Percentiles rank a stretch among this genome's conserved stretches.
phyloP scores from a whole-genome alignment of 1,140 invertebrate genomes.

The Ceratitis capitata region DNA sequence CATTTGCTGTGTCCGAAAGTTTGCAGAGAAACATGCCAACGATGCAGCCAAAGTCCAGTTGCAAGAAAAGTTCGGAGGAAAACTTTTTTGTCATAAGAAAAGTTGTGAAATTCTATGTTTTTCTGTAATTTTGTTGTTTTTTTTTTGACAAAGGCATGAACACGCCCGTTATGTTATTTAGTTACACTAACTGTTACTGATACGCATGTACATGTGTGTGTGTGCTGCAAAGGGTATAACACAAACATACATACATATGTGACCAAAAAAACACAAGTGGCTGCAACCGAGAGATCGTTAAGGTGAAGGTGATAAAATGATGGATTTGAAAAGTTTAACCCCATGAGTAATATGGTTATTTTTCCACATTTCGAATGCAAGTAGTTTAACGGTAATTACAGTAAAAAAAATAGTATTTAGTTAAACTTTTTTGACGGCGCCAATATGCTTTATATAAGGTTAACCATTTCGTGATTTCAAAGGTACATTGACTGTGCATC shows the following conservation, averaged over 20 bases:
- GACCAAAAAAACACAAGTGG: neutral
- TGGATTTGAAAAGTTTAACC: neutral
- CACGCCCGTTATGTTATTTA: neutral
- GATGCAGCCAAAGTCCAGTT: neutral
- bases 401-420: too few relatives aligned
- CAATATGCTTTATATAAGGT: too few relatives aligned
- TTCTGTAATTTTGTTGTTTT: neutral
- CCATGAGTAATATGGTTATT: neutral
- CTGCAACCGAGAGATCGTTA: neutral
- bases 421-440: too few relatives aligned
- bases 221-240: too few relatives aligned
- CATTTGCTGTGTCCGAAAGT: neutral
- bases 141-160: neutral
- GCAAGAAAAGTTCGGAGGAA: neutral
- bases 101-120: neutral
- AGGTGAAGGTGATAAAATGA: conserved; percentile 24
- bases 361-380: neutral
- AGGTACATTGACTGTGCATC: too few relatives aligned
- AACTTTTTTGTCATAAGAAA: conserved; percentile 3
- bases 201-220: too few relatives aligned
- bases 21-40: neutral
- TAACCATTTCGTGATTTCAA: too few relatives aligned
- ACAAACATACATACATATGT: too few relatives aligned
- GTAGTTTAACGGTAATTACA: too few relatives aligned
- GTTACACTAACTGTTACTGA: neutral